phyloP scores from a whole-genome alignment of 2,797 vertebrate species.

The Erethizon dorsatum region DNA sequence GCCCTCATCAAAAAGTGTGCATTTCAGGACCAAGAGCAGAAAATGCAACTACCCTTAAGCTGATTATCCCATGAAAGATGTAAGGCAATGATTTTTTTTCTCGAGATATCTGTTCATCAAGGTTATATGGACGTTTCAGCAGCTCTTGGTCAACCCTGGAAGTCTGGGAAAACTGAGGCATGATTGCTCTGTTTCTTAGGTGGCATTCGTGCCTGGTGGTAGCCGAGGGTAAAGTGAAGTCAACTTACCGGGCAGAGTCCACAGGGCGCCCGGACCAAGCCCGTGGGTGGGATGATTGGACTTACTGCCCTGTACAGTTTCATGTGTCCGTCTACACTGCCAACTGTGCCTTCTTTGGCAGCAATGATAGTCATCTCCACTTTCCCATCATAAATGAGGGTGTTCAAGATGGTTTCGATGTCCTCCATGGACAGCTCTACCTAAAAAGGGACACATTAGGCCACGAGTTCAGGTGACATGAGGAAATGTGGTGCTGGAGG shows the following conservation, averaged over 20 bases:
- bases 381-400: constrained; percentile 98
- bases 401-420: constrained; percentile 99
- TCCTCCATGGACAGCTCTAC: constrained; percentile 99
- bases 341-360: constrained; percentile 97
- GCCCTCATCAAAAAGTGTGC: neutral
- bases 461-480: neutral
- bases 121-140: neutral
- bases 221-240: neutral
- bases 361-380: constrained; percentile 98
- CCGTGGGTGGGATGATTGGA: constrained; percentile 94
- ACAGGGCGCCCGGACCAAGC: constrained; percentile 96
- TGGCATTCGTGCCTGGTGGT: neutral
- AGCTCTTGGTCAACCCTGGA: neutral
- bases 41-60: constrained; percentile 41
- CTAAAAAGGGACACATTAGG: constrained; percentile 86
- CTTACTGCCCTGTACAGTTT: constrained; percentile 96
- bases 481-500: neutral
- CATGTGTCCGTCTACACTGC: constrained; percentile 97
- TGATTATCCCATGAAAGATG: constrained; percentile 15
- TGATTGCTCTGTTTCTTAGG: neutral
- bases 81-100: constrained; percentile 34
- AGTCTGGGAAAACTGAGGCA: neutral
- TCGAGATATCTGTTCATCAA: neutral
- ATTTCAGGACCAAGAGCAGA: constrained; percentile 52
- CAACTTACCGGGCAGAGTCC: constrained; percentile 96